phyloP scores from a whole-genome alignment of 2,113 vertebrate genomes.

The Natator depressus region DNA sequence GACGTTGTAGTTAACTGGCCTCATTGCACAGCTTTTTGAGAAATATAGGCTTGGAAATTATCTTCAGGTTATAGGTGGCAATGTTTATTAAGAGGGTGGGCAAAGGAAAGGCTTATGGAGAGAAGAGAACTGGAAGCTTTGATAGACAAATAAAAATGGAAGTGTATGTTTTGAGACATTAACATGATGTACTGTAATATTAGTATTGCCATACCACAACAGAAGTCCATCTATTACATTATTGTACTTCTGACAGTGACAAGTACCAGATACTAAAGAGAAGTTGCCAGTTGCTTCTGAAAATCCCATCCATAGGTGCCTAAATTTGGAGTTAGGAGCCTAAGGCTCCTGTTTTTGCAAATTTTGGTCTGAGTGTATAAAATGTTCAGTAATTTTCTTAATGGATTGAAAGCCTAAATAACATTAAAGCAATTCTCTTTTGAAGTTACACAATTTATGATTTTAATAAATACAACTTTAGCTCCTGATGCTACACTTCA shows the following conservation, averaged over 20 bases:
- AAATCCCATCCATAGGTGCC: background rate
- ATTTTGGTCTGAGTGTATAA: background rate
- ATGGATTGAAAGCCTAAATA: background rate
- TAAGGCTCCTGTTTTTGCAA: background rate
- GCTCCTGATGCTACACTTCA: background rate
- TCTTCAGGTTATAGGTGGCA: background rate
- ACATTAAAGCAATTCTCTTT: background rate
- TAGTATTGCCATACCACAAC: background rate
- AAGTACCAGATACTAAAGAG: background rate
- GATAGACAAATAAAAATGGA: background rate
- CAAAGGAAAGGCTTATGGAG: background rate
- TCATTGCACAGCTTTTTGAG: fast-evolving
- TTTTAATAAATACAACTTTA: background rate
- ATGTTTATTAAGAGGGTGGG: background rate
- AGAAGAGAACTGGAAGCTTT: background rate
- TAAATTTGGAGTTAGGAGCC: background rate
- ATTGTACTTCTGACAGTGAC: background rate
- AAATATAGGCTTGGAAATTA: background rate
- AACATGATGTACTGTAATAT: background rate
- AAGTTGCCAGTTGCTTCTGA: background rate
- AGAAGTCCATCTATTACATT: background rate
- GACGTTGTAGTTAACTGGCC: background rate
- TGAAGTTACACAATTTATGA: background rate
- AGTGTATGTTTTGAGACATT: background rate
- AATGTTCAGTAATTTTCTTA: background rate